Evolutionary conservation across 2,113 vertebrate species (phyloP), one percentile per base, ranked within the genome.

Genomic region (Oriolus oriolus): DNA sequence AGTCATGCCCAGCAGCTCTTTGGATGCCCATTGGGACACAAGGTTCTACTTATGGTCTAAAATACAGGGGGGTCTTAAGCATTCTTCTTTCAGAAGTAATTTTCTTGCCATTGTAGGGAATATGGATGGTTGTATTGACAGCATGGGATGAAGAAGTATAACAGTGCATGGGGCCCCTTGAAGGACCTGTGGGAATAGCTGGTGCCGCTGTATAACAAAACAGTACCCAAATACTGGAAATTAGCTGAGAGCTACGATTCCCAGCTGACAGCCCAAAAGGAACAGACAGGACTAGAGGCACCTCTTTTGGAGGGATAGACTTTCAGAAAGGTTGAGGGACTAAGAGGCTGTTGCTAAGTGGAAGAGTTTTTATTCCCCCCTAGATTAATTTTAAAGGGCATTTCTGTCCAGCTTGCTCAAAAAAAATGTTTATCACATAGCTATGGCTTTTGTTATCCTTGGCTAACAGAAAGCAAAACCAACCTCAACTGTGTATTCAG

Each of bases 141-240:
- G 69, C 94, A 93, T 84, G 83, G 90, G 73, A 86, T 37, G 33
- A 76, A 70, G 78, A 77, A 86, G 52, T 61, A 6, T 64, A 89
- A 30, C n/a, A 83, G 95, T 53, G 83, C 42, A 92, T 92, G 93
- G 52, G 65, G 76, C 73, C 87, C 86, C 80, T 78, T 41, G 77
- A 84, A 92, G 86, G 91, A 91, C 91, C 52, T 66, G 35, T 94
- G 95, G 93, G 93, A 96, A 92, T 91, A 92, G 91, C 80, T 96
- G 93, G 86, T 95, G 84, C 86, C 2, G 0, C 91, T 82, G 41
- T 74, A 26, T 44, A 91, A 95, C 93, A 78, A 92, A 94, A 91
- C 64, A 92, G 93, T 95, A 87, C 95, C 94, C 95, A 95, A 95
- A 89, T 94, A 91, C 86, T 96, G 96, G 95, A 96, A 96, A 96